Conservation (phyloP, 2,888 invertebrate genomes). For the Tetranychus piercei region DNA sequence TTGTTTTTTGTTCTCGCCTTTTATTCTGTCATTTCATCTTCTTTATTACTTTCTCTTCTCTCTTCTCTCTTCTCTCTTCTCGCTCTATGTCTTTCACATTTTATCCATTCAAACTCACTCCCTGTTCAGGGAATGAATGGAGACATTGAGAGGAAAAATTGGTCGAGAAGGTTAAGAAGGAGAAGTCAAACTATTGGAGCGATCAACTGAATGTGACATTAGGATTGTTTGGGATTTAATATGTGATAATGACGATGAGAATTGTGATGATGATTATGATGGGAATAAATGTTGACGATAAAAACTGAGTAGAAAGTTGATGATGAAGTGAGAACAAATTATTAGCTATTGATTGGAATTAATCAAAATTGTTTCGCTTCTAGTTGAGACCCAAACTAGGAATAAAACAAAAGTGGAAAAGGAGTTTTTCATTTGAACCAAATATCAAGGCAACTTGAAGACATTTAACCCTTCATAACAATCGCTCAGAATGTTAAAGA, state of each 20-base stretch:
- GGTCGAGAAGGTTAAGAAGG: too few species aligned
- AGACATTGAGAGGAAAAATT: too few species aligned
- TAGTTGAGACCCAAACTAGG: too few species aligned
- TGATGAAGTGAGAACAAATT: neutral
- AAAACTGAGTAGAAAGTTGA: neutral
- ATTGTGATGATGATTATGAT: neutral
- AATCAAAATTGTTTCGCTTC: neutral
- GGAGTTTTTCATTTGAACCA: too few species aligned
- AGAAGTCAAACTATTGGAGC: neutral
- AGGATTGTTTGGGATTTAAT: neutral
- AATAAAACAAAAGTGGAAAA: too few species aligned
- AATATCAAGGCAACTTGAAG: too few species aligned
- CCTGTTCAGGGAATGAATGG: neutral
- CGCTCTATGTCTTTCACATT: neutral
- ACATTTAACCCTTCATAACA: too few species aligned
- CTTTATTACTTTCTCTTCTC: too few species aligned
- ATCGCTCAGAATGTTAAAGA: too few species aligned
- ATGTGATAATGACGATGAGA: neutral
- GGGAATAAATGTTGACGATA: neutral
- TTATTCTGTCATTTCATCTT: too few species aligned
- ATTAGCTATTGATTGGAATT: neutral
- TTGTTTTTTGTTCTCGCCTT: too few species aligned
- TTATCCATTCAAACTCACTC: neutral
- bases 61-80: neutral
- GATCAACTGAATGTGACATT: neutral